Evolutionary conservation across 2,113 vertebrate species (phyloP), one percentile per base, ranked within the genome.

Genomic region (Sitta europaea): DNA sequence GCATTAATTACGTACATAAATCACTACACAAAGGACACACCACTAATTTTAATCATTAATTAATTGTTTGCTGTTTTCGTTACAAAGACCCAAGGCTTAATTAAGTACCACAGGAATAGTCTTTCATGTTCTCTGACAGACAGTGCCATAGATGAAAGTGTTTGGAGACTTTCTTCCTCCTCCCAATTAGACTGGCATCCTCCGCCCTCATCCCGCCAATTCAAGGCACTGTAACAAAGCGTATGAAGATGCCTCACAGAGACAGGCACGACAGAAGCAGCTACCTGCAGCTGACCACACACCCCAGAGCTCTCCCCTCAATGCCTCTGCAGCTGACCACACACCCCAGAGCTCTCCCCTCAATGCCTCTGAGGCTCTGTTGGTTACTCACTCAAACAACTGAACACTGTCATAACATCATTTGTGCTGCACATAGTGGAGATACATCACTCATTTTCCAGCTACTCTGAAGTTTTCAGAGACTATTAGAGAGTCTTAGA

Each of bases 21-120:
- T 97, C 90, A 94, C 89, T 84, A 94, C 47, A 90, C 77, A 96
- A 86, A 94, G 71, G 89, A 94, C 80, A 74, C 15, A 1, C 40
- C 23, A 65, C 65, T 96, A 91, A 96, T 94, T 95, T 91, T 90
- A 86, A 96, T 94, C 86, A 83, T 95, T 93, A 96, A 96, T 96
- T 97, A 96, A 97, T 94, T 96, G 95, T 97, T 95, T 96, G 77
- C 80, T 96, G 86, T 19, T 96, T 96, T 95, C 0, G 1, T 96
- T 94, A 96, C 65, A 76, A 94, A 95, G 77, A 86, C 65, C 79
- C 42, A 57, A 57, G 63, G 35, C 72, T 92, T 97, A 97, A 97
- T 97, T 96, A 97, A 97, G 71, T 79, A 88, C 80, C 95, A 86
- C 77, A 97, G 95, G 95, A 97, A 97, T 43, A 94, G 51, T 61